A percentile compares a stretch with the other conserved stretches of the same genome.
These are phyloP conservation scores for Thaumetopoea pityocampa DNA, from an alignment of 1,140 invertebrate genomes.

Conservation along the genomic window DNA sequence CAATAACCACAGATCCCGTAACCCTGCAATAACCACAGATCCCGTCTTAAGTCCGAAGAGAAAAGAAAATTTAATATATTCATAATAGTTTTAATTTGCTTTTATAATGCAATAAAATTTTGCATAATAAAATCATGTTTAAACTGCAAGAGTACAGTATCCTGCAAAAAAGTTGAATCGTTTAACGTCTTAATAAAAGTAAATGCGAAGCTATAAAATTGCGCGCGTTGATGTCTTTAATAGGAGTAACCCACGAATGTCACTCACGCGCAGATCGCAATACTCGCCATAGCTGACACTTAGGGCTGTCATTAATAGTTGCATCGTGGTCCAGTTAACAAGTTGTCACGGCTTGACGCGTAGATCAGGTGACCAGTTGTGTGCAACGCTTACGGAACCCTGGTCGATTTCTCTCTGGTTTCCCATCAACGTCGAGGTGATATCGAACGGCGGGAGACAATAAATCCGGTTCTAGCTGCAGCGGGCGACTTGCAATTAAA, in stretches of 20 bases:
- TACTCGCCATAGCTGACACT: constrained; percentile 10
- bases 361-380: constrained; percentile 14
- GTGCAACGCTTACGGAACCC: constrained; percentile 23
- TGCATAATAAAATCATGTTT: too few relatives aligned
- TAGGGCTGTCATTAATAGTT: constrained; percentile 12
- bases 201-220: constrained; percentile 6
- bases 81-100: too few relatives aligned
- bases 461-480: constrained; percentile 67
- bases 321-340: constrained; percentile 1
- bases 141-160: constrained; percentile 4
- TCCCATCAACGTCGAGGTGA: constrained; percentile 53
- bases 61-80: too few relatives aligned
- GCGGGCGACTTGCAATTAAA: constrained; percentile 66
- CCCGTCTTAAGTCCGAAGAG: too few relatives aligned
- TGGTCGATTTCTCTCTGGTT: constrained; percentile 27
- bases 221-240: constrained; percentile 39
- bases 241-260: constrained; percentile 12
- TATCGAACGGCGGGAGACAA: constrained; percentile 58
- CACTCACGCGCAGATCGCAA: constrained; percentile 24
- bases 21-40: too few relatives aligned
- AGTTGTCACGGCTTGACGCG: constrained; percentile 3
- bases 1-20: too few relatives aligned
- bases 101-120: too few relatives aligned
- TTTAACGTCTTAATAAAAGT: constrained; percentile 4
- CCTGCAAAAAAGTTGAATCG: constrained; percentile 1